Base-by-base conservation (phyloP, 30 jellyfish, hydroid and myxozoan species). In the Aurelia aurita region DNA sequence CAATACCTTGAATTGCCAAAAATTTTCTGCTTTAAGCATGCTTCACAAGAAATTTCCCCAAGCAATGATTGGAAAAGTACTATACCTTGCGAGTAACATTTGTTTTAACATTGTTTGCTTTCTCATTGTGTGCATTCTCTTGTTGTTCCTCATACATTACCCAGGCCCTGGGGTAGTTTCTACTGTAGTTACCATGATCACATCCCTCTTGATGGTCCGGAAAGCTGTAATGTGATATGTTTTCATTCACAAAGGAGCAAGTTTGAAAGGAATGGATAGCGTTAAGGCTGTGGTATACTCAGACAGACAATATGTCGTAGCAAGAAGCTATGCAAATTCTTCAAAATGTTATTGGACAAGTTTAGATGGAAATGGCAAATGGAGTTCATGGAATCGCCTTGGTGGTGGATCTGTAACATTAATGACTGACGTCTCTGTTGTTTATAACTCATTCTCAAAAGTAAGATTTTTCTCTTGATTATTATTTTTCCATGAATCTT, bases 401-500 rank as follows among this genome's bases (percentile, higher is more conserved):
- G 98, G 98, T 59, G 94, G 95, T 22, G 75, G 69, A 46, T 71
- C 95, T 35, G 86, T 54, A 13, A 58, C 79, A 25, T 70, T 87
- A 31, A 32, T 72, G 82, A 92, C 97, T 23, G 98, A 92, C 87
- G 98, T 80, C 2, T 89, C 97, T 22, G 78, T 92, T 22, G 91
- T 46, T 25, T 87, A 76, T 79, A 92, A 92, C 65, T 76, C 97
- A 14, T 92, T 92, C 77, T 89, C 98, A 23, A 72, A 92, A 85
- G 98, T 92, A 80, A 29, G 66, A 15, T 34, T 7, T 15, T 58
- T 11, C 12, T 34, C 26, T 21, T 57, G 2, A 66, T 2, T 26
- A 13, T 66, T 13, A 25, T 14, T 23, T 1, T 54, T 19, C 21
- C 4, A 5, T 54, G 8, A 54, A 54, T 16, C n/a, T 4, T 43